Base-by-base conservation (phyloP, 2,888 invertebrate species). In the Nephrotoma appendiculata region DNA sequence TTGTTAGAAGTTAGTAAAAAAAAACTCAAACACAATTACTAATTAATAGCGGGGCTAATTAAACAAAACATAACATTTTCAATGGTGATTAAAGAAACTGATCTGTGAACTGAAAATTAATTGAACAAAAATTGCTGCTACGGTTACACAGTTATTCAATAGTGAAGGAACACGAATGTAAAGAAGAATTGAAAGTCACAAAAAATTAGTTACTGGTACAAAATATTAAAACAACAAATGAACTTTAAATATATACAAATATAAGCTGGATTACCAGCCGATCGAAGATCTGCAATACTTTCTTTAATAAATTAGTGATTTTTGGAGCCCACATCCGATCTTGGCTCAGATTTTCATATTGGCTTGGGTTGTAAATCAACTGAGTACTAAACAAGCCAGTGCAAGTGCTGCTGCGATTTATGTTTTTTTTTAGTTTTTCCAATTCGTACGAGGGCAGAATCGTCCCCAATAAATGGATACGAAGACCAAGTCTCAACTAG, bases 1-100 rank as follows among this genome's bases (percentile, higher is more conserved):
- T 43, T 85, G 48, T 85, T 31, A 57, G 31, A 71, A 71, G 31
- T 71, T 48, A 83, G 48, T 48, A 87, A 88, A 88, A 86, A 87
- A 86, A 87, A 41, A 87, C 86, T 87, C 87, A 87, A 52, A 85
- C 44, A 85, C n/a, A 86, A 52, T 44, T 86, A 83, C 41, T 43
- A 43, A 41, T 41, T 83, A 12, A 85, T 85, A 41, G 43, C 84
- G 12, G 43, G 41, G 15, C 15, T 85, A 85, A 85, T 52, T 85
- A 42, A 85, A 85, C 84, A 85, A 52, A 42, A 43, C 43, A 85
- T 41, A 41, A 85, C 41, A 85, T 0, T n/a, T 85, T 85, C 6
- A 85, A n/a, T 43, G 42, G 84, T 71, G 71, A 52, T 71, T 71
- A 31, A 71, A 19, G 19, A 71, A 31, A 31, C 6, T 57, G 7